phyloP scores from a whole-genome alignment of 2,888 invertebrate genomes.

The Campoletis raptor region DNA sequence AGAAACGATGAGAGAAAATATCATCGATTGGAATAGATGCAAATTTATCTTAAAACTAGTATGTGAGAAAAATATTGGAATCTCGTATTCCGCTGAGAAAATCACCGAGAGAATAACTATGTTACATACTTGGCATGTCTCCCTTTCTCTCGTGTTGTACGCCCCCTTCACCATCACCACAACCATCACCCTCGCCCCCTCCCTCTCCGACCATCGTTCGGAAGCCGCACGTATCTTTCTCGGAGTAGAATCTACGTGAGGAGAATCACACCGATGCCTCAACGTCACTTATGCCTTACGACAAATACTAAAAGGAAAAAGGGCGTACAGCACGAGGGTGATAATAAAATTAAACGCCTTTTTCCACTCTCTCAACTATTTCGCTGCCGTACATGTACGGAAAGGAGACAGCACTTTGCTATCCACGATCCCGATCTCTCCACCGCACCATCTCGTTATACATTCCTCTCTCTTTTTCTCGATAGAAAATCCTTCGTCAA shows the following conservation, averaged over 20 bases:
- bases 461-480: constrained; percentile 34
- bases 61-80: constrained; percentile 36
- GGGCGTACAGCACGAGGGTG: constrained; percentile 21
- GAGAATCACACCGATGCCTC: constrained; percentile 47
- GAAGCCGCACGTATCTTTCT: constrained; percentile 67
- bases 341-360: constrained; percentile 24
- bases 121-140: constrained; percentile 8
- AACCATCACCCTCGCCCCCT: background rate
- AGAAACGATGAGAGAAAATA: background rate
- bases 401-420: constrained; percentile 40
- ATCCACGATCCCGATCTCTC: constrained; percentile 50
- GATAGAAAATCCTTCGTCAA: constrained; percentile 34
- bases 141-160: constrained; percentile 14
- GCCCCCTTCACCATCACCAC: constrained; percentile 4
- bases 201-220: constrained; percentile 47
- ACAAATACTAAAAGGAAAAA: background rate
- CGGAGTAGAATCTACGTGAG: constrained; percentile 66
- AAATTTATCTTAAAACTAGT: constrained; percentile 6
- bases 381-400: background rate
- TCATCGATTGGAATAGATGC: background rate
- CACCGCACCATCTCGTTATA: constrained; percentile 17
- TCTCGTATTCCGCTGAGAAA: constrained; percentile 62
- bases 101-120: constrained; percentile 46
- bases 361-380: background rate
- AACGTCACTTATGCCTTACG: constrained; percentile 39